Evolutionary conservation across 2,888 invertebrate genomes (phyloP).

Genomic region (Xylophagus ater): DNA sequence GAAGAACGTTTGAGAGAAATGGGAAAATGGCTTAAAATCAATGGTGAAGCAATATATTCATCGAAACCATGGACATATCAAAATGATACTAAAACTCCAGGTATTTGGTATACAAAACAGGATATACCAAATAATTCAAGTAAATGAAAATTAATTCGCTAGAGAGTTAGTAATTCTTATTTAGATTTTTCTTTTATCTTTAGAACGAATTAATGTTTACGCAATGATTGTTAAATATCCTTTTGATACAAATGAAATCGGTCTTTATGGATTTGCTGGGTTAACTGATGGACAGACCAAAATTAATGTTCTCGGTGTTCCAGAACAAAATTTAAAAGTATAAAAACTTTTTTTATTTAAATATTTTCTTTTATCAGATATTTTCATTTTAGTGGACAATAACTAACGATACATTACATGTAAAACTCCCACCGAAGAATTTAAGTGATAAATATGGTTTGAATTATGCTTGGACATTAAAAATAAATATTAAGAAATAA

Average conservation of each 20-base stretch:
- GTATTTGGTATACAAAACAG: slow-evolving; percentile 63
- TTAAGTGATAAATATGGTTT: slow-evolving; percentile 31
- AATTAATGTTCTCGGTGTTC: slow-evolving; percentile 45
- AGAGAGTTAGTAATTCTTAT: slow-evolving; percentile 8
- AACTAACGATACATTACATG: slow-evolving; percentile 23
- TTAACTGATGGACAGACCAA: slow-evolving; percentile 26
- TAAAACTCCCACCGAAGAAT: slow-evolving; percentile 33
- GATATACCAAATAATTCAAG: slow-evolving; percentile 26
- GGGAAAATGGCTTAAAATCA: slow-evolving; percentile 70
- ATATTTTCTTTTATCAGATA: too few relatives aligned
- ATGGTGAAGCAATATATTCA: slow-evolving; percentile 78
- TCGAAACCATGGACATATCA: slow-evolving; percentile 68
- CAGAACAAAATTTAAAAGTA: slow-evolving; percentile 26
- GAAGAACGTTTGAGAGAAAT: slow-evolving; percentile 70
- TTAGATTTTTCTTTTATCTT: slow-evolving; percentile 26
- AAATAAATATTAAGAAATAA: slow-evolving; percentile 25
- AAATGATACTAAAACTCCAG: slow-evolving; percentile 61
- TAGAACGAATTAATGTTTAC: slow-evolving; percentile 41
- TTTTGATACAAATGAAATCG: slow-evolving; percentile 40
- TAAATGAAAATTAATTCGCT: slow-evolving; percentile 20
- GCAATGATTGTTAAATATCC: slow-evolving; percentile 65
- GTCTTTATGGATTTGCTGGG: slow-evolving; percentile 39
- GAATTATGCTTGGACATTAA: slow-evolving; percentile 35
- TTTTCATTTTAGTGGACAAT: slow-evolving; percentile 26
- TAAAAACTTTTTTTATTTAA: slow-evolving; percentile 21